These are phyloP conservation scores for Cetoscarus ocellatus DNA, from an alignment of 2,797 vertebrate genomes.

Conservation along the genomic window DNA sequence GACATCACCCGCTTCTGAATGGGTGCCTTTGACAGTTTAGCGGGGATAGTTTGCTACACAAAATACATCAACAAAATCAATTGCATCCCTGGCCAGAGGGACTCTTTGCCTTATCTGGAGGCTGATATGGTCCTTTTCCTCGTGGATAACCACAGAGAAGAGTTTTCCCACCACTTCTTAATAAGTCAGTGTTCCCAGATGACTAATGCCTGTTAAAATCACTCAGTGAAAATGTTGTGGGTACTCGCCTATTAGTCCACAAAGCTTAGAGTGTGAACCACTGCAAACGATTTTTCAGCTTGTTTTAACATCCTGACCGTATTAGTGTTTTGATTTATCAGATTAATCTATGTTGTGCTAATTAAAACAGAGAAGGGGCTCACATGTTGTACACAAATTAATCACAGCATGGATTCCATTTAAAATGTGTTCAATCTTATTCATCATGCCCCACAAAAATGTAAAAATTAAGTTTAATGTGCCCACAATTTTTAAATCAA, in stretches of 20 bases:
- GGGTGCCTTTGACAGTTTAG: constrained; percentile 67
- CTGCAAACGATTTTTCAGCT: constrained; percentile 20
- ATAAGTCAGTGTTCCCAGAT: constrained; percentile 15
- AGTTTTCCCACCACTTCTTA: constrained; percentile 27
- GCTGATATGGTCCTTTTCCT: constrained; percentile 12
- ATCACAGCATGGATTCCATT: neutral
- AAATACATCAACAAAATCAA: constrained; percentile 61
- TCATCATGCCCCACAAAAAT: neutral
- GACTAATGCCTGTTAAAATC: constrained; percentile 15
- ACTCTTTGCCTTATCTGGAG: constrained; percentile 30
- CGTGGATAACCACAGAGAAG: constrained; percentile 9
- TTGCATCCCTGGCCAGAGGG: constrained; percentile 37
- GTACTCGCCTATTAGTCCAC: neutral
- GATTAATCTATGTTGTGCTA: neutral
- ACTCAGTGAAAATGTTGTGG: neutral
- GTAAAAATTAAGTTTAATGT: neutral
- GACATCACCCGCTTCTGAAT: constrained; percentile 74
- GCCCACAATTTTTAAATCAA: neutral
- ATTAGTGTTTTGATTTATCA: constrained; percentile 26
- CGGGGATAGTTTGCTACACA: constrained; percentile 4
- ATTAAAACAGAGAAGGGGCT: neutral
- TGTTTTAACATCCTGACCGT: neutral
- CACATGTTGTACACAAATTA: neutral
- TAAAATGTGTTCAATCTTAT: neutral
- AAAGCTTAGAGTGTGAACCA: constrained; percentile 14